Conservation (phyloP, 2,888 invertebrate genomes). For the Melieria crassipennis region DNA sequence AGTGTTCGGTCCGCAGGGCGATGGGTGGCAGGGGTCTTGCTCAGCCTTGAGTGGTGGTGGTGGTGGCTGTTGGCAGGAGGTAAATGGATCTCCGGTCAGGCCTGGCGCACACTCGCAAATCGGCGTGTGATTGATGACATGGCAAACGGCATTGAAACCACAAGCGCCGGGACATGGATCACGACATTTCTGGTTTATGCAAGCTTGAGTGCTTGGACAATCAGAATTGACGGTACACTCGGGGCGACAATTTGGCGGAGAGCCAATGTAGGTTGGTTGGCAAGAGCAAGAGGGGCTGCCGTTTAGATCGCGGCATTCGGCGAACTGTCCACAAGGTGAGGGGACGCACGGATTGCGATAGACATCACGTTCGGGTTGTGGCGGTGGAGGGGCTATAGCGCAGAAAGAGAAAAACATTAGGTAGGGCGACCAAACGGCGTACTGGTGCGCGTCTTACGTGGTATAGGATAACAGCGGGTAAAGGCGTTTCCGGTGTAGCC, state of each 20-base stretch:
- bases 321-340: conserved; percentile 79
- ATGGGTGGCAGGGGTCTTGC: conserved; percentile 75
- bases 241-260: conserved; percentile 77
- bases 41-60: conserved; percentile 61
- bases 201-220: conserved; percentile 76
- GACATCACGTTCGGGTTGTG: conserved; percentile 47
- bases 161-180: conserved; percentile 80
- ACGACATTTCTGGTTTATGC: conserved; percentile 75
- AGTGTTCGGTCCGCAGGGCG: conserved; percentile 77
- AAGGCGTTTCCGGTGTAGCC: conserved; percentile 82
- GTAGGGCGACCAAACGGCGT: neutral
- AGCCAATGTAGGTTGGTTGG: conserved; percentile 72
- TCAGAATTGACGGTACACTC: conserved; percentile 78
- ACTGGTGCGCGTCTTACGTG: conserved; percentile 55
- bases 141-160: conserved; percentile 72
- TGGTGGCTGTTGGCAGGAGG: conserved; percentile 69
- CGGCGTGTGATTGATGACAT: conserved; percentile 75
- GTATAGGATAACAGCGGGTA: conserved; percentile 69
- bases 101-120: conserved; percentile 73
- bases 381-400: conserved; percentile 37
- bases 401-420: neutral
- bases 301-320: conserved; percentile 73
- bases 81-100: conserved; percentile 76
- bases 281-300: conserved; percentile 75
- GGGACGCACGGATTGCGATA: conserved; percentile 74